phyloP scores from a whole-genome alignment of 2,113 vertebrate genomes.

The Leptodactylus fuscus region DNA sequence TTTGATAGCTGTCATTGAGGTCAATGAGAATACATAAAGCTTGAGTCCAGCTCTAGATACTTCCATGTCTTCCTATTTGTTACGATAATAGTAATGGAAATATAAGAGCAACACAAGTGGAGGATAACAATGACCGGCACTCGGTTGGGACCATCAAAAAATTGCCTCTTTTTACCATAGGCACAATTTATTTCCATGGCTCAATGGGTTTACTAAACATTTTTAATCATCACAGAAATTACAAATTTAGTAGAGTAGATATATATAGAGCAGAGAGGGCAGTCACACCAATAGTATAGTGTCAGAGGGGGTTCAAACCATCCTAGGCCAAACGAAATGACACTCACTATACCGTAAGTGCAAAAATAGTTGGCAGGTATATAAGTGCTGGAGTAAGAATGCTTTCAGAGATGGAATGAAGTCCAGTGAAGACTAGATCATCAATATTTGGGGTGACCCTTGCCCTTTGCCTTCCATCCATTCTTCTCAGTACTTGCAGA shows the following conservation, averaged over 20 bases:
- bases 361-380: too few relatives aligned
- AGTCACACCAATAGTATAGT: background rate
- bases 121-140: too few relatives aligned
- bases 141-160: too few relatives aligned
- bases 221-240: background rate
- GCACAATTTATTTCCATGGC: background rate
- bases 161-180: background rate
- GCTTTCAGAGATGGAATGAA: too few relatives aligned
- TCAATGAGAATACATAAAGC: slow-evolving; percentile 19
- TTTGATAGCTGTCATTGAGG: slow-evolving; percentile 1
- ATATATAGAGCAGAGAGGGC: background rate
- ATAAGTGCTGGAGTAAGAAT: too few relatives aligned
- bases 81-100: slow-evolving; percentile 8
- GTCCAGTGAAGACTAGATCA: too few relatives aligned
- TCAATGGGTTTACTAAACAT: background rate
- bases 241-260: accelerated
- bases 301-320: background rate
- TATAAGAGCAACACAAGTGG: background rate
- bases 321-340: too few relatives aligned
- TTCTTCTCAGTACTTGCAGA: too few relatives aligned
- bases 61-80: slow-evolving; percentile 30
- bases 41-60: background rate
- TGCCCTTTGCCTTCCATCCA: too few relatives aligned
- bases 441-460: too few relatives aligned
- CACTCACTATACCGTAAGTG: too few relatives aligned